Evolutionary conservation across 2,113 vertebrate species (phyloP).

Genomic region (Scartelaos histophorus): DNA sequence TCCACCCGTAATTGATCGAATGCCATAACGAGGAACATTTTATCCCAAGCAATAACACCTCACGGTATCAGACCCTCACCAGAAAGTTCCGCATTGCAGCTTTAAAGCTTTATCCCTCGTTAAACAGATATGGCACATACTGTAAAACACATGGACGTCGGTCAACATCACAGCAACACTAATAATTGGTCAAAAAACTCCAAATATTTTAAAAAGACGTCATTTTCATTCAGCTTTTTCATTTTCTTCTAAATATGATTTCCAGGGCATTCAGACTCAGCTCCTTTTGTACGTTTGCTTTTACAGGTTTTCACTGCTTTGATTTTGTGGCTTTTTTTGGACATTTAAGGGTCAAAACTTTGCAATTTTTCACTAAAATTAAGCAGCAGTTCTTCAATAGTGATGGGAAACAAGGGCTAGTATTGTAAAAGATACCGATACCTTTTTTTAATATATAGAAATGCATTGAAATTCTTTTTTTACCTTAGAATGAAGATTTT

Average conservation of each 20-base stretch:
- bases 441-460: no score
- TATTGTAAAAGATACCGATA: no score
- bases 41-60: no score
- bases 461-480: no score
- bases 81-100: no score
- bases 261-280: neutral
- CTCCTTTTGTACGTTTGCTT: constrained; percentile 27
- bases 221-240: no score
- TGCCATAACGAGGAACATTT: no score
- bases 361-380: constrained; percentile 20
- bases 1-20: no score
- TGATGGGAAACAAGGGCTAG: no score
- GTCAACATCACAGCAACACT: no score
- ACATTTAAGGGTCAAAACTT: constrained; percentile 22
- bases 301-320: constrained; percentile 43
- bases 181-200: neutral
- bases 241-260: neutral
- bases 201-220: neutral
- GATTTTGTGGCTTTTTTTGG: constrained; percentile 18
- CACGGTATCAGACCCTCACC: no score
- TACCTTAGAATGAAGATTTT: no score
- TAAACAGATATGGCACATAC: neutral
- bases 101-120: neutral
- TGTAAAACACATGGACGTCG: neutral
- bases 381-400: constrained; percentile 6